Conservation (phyloP, 2,888 invertebrate species). For the Andrena bucephala region DNA sequence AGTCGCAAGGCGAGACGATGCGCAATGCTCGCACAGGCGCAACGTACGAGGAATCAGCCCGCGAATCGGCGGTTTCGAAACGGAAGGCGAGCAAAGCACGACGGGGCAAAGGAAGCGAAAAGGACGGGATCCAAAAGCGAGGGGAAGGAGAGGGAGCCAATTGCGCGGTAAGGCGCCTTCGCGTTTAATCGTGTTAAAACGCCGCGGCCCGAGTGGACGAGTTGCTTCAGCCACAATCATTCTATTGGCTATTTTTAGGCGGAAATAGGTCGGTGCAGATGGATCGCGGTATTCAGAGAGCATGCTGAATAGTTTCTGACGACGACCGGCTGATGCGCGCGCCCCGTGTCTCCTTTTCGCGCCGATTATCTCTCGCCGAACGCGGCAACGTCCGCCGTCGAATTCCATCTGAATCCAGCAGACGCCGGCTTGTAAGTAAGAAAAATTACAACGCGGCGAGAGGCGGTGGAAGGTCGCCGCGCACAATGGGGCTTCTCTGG, state of each 20-base stretch:
- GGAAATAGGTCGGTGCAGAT: conserved; percentile 80
- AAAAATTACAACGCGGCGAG: neutral
- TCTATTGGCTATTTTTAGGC: conserved; percentile 83
- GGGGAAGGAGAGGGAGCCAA: conserved; percentile 30
- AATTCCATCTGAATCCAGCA: neutral
- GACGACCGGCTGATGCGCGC: conserved; percentile 19
- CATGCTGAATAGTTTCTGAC: conserved; percentile 59
- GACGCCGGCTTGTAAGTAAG: neutral
- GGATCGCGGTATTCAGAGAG: conserved; percentile 76
- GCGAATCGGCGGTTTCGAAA: conserved; percentile 8
- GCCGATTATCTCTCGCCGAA: too few species aligned
- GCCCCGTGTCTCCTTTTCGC: neutral
- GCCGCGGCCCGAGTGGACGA: conserved; percentile 62
- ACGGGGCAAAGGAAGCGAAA: neutral
- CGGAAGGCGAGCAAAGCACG: neutral
- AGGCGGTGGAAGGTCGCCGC: conserved; percentile 5
- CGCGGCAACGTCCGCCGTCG: too few species aligned
- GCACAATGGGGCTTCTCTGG: neutral
- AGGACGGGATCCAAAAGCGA: neutral
- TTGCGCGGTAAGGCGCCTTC: conserved; percentile 68
- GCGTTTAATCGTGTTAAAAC: conserved; percentile 62
- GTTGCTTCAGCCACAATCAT: conserved; percentile 79
- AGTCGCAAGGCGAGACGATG: neutral
- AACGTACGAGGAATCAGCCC: neutral
- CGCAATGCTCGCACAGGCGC: too few species aligned